phyloP scores from a whole-genome alignment of 1,140 invertebrate species.

The Ridgeia piscesae region DNA sequence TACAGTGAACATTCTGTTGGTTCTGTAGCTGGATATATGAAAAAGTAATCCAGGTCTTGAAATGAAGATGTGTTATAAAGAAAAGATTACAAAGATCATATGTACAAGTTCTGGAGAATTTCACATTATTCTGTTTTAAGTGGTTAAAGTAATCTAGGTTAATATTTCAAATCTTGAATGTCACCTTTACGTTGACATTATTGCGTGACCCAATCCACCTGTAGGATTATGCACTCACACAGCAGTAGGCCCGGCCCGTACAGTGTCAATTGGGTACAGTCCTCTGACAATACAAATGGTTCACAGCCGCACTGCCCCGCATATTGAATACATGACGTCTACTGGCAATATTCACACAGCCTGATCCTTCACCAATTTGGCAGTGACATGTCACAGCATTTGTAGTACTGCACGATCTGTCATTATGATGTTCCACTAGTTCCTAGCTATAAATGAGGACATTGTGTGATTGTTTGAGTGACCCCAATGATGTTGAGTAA shows the following conservation, averaged over 20 bases:
- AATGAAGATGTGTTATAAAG: background rate
- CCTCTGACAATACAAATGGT: background rate
- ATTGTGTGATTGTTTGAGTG: too few relatives aligned
- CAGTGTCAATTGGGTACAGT: background rate
- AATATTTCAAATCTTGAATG: background rate
- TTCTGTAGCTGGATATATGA: background rate
- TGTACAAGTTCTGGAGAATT: background rate
- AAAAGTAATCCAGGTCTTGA: background rate
- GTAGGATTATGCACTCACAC: background rate
- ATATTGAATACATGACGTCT: background rate
- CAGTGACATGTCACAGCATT: too few relatives aligned
- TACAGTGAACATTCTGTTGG: background rate
- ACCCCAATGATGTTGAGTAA: too few relatives aligned
- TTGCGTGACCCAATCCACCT: background rate
- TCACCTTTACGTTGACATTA: background rate
- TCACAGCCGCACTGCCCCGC: background rate
- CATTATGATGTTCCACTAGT: background rate
- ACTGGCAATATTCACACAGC: background rate
- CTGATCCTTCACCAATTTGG: too few relatives aligned
- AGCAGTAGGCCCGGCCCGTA: too few relatives aligned
- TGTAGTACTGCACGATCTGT: too few relatives aligned
- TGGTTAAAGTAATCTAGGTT: background rate
- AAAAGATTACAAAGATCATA: background rate
- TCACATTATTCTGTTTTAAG: background rate
- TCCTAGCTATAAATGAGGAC: background rate